Base-by-base conservation (phyloP, 2,113 vertebrate species). In the Sebastes fasciatus region DNA sequence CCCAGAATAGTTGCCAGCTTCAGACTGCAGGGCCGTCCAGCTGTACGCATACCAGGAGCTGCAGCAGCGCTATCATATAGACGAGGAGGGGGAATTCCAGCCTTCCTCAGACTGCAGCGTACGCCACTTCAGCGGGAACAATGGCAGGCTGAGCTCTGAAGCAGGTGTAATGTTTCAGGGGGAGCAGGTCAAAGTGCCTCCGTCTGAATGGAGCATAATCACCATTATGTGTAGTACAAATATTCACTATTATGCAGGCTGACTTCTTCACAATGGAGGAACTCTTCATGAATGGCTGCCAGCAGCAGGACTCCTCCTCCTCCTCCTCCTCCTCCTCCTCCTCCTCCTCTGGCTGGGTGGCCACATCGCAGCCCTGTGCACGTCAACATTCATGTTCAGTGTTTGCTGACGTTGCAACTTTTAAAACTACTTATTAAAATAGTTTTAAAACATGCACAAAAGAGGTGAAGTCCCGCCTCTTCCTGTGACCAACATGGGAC, bases 21-120 rank as follows among this genome's bases (percentile, higher is more conserved):
- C 91, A 92, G 88, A 92, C 94, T 92, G 88, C 92, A 79, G 14
- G 42, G 75, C 70, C 57, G 87, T 94, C 91, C 92, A 93, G 93
- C 94, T 94, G 93, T 86, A 92, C 89, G 89, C 93, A 94, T 91
- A 94, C 92, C 91, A 86, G 77, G 80, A 87, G 88, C 89, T 83
- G 91, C 88, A 86, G 94, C 85, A 64, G 92, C 65, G 88, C 92
- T 91, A 93, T 95, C 93, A 90, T 93, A 91, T 94, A 90, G 94
- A 92, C 86, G 52, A 76, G 5, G 84, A 34, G 90, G 95, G 94
- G 95, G 89, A 94, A 94, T 95, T 96, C 94, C 95, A 74, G 71
- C 65, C 43, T 83, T 34, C 82, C 89, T 91, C 90, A 85, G 92
- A 91, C 91, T 84, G 86, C 92, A 88, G 93, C 89, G 88, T 91